Percentiles rank a stretch among this genome's conserved stretches.
Conservation (phyloP, 1,140 invertebrate genomes). For the Batillaria attramentaria region DNA sequence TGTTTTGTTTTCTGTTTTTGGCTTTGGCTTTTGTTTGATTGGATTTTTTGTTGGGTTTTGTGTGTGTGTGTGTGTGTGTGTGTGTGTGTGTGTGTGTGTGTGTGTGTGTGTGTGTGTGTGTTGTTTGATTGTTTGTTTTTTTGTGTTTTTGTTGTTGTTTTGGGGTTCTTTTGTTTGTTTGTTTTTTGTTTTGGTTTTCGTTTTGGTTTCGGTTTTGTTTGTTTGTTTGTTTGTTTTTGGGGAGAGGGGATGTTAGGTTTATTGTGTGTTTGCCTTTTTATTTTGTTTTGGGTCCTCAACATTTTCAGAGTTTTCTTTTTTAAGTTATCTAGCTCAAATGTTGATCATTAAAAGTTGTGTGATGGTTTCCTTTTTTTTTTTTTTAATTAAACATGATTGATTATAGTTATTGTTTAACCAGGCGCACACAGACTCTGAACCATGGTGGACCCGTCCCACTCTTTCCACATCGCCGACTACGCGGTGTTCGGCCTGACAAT, state of each 20-base stretch:
- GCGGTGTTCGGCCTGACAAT: constrained; percentile 57
- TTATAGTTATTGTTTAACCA: not conserved
- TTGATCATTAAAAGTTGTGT: not conserved
- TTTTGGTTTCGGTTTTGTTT: no score
- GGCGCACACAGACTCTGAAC: not conserved
- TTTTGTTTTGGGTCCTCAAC: no score
- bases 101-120: constrained; percentile 12
- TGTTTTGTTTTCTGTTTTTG: not conserved
- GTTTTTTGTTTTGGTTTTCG: no score
- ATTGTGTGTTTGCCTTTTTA: no score
- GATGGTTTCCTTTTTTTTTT: not conserved
- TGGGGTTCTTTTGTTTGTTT: not conserved
- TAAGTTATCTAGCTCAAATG: no score
- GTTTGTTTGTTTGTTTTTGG: no score
- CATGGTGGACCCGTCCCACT: constrained; percentile 39
- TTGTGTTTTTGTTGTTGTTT: not conserved
- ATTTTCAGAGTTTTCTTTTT: no score
- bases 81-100: constrained; percentile 11
- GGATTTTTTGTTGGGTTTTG: no score
- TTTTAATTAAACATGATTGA: not conserved
- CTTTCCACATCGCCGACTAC: constrained; percentile 59
- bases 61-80: constrained; percentile 11
- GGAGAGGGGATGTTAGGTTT: no score
- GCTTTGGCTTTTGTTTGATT: no score
- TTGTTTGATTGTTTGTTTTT: not conserved